These are phyloP conservation scores for Sesia apiformis DNA, from an alignment of 2,888 invertebrate species.

Conservation along the genomic window DNA sequence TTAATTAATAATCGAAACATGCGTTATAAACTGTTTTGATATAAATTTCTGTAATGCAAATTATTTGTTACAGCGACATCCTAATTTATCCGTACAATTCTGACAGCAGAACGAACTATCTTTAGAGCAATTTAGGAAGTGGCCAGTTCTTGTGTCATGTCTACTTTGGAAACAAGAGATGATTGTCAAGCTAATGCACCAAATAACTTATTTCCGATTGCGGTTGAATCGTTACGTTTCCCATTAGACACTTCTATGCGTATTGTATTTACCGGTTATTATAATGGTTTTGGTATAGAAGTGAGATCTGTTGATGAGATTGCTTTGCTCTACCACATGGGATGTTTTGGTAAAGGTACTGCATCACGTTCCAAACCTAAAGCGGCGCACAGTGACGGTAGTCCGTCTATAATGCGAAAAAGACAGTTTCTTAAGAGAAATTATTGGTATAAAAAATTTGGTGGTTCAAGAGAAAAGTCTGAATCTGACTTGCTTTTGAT, in stretches of 20 bases:
- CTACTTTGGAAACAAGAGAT: slow-evolving; percentile 49
- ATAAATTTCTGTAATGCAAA: slow-evolving; percentile 7
- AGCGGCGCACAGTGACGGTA: slow-evolving; percentile 40
- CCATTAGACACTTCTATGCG: slow-evolving; percentile 58
- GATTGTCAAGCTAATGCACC: slow-evolving; percentile 66
- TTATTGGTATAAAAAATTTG: slow-evolving; percentile 67
- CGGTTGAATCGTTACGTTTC: slow-evolving; percentile 55
- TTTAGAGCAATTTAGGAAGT: slow-evolving; percentile 43
- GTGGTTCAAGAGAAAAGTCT: slow-evolving; percentile 18
- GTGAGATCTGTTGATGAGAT: slow-evolving; percentile 76
- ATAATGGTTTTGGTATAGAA: slow-evolving; percentile 80
- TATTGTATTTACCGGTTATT: slow-evolving; percentile 74
- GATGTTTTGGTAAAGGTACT: slow-evolving; percentile 85
- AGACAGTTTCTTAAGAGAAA: slow-evolving; percentile 76
- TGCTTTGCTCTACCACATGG: slow-evolving; percentile 78
- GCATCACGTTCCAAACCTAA: slow-evolving; percentile 73
- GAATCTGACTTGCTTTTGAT: slow-evolving; percentile 37
- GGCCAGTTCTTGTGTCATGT: slow-evolving; percentile 19
- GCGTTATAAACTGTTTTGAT: neutral
- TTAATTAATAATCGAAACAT: neutral
- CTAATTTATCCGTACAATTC: slow-evolving; percentile 28
- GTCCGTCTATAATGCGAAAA: slow-evolving; percentile 69
- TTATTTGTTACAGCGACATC: slow-evolving; percentile 35
- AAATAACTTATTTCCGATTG: slow-evolving; percentile 47
- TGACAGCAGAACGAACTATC: slow-evolving; percentile 20